Conservation (phyloP, 1,140 invertebrate genomes). For the Holotrichia oblita region DNA sequence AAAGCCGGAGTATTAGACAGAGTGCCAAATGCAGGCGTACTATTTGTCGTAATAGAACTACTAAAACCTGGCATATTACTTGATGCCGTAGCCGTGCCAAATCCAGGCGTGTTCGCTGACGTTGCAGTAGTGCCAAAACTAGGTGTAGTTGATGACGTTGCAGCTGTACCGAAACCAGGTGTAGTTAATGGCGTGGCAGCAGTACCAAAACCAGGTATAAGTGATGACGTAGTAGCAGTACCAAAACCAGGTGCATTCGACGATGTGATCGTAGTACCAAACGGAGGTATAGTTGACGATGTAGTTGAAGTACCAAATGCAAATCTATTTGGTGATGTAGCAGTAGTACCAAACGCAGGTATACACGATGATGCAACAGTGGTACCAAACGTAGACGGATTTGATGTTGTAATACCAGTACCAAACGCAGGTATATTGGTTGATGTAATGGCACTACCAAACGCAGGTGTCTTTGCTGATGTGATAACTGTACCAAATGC, state of each 20-base stretch:
- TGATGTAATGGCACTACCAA: conserved; percentile 4
- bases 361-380: not conserved
- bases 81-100: not conserved
- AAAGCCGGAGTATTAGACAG: not conserved
- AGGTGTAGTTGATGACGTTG: conserved; percentile 21
- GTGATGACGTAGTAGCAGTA: not conserved
- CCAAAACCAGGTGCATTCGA: conserved; percentile 25
- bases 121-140: not conserved
- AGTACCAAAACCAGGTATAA: conserved; percentile 14
- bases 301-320: not conserved
- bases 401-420: not conserved
- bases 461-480: not conserved
- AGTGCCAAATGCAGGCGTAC: not conserved
- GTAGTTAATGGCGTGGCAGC: not conserved
- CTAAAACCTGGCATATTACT: not conserved
- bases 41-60: not conserved
- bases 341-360: not conserved
- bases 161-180: conserved; percentile 7
- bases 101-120: not conserved
- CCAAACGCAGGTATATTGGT: not conserved
- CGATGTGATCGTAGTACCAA: not conserved
- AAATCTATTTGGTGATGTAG: not conserved
- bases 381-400: conserved; percentile 1
- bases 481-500: not conserved
- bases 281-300: not conserved